Percentiles rank a stretch among this genome's conserved stretches.
Evolutionary conservation across 2,113 vertebrate species (phyloP).

Genomic region (Aptenodytes forsteri): DNA sequence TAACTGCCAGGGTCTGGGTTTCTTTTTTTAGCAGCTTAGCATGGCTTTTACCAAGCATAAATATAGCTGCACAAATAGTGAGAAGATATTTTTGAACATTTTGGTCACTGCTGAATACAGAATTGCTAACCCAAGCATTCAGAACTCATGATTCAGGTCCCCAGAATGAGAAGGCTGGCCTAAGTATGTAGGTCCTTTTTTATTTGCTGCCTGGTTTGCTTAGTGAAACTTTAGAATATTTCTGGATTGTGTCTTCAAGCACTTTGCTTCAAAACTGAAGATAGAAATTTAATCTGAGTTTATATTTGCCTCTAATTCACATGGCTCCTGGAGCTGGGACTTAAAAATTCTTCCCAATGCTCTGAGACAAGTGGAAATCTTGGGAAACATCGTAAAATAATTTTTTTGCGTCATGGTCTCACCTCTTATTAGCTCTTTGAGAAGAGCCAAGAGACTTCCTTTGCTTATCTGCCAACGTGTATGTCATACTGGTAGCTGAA

Average conservation of each 20-base stretch:
- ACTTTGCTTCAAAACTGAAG: not conserved
- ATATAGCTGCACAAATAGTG: slow-evolving; percentile 35
- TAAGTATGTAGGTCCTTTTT: not conserved
- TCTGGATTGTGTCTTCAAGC: not conserved
- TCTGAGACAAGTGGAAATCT: not conserved
- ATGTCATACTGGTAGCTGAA: not conserved
- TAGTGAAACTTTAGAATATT: not conserved
- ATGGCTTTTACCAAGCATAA: slow-evolving; percentile 42
- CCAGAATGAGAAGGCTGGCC: not conserved
- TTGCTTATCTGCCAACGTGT: not conserved
- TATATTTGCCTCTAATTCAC: not conserved
- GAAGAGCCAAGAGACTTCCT: not conserved
- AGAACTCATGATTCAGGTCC: slow-evolving; percentile 38
- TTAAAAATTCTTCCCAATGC: not conserved
- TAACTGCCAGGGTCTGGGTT: not conserved
- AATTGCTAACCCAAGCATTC: slow-evolving; percentile 46
- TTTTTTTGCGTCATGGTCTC: not conserved
- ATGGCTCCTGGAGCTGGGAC: not conserved
- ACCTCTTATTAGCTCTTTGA: not conserved
- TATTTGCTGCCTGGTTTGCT: not conserved
- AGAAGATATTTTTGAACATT: slow-evolving; percentile 55
- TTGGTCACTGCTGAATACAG: slow-evolving; percentile 51
- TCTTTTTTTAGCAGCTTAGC: slow-evolving; percentile 31
- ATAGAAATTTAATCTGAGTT: not conserved
- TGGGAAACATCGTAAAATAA: not conserved